A percentile compares a stretch with the other conserved stretches of the same genome.
phyloP scores from a whole-genome alignment of 1,140 invertebrate species.

The Tyrophagus putrescentiae region DNA sequence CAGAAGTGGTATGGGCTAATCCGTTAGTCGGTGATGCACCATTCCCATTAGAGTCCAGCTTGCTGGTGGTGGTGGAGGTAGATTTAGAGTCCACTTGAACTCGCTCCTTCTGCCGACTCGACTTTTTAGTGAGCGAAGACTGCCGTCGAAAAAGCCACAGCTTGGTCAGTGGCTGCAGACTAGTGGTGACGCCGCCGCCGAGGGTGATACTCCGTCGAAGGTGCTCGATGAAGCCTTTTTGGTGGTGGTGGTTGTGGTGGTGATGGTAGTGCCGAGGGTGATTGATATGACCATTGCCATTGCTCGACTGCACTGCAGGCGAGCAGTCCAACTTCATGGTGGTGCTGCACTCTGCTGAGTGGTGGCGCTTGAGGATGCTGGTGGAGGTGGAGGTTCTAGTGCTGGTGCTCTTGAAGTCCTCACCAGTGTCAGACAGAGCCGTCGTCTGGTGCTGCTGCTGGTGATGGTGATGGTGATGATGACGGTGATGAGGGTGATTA shows the following conservation, averaged over 20 bases:
- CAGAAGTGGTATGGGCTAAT: background rate
- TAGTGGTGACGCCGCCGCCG: background rate
- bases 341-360: too few species aligned
- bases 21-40: background rate
- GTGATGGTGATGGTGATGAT: background rate
- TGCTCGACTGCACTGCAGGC: too few species aligned
- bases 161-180: background rate
- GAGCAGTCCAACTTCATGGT: too few species aligned
- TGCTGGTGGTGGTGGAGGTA: background rate
- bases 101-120: too few species aligned
- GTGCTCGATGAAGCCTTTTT: background rate
- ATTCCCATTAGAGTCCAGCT: background rate
- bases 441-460: background rate
- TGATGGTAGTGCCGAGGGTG: background rate
- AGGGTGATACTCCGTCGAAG: background rate
- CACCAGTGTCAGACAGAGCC: too few species aligned
- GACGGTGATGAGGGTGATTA: background rate
- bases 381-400: too few species aligned
- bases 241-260: background rate
- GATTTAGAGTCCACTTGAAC: too few species aligned
- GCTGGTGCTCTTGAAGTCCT: too few species aligned
- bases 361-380: too few species aligned
- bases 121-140: too few species aligned
- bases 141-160: background rate
- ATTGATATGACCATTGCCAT: too few species aligned